Percentiles rank a stretch among this genome's conserved stretches.
phyloP scores from a whole-genome alignment of 2,888 invertebrate species.

The Sphaeridia pumilis region DNA sequence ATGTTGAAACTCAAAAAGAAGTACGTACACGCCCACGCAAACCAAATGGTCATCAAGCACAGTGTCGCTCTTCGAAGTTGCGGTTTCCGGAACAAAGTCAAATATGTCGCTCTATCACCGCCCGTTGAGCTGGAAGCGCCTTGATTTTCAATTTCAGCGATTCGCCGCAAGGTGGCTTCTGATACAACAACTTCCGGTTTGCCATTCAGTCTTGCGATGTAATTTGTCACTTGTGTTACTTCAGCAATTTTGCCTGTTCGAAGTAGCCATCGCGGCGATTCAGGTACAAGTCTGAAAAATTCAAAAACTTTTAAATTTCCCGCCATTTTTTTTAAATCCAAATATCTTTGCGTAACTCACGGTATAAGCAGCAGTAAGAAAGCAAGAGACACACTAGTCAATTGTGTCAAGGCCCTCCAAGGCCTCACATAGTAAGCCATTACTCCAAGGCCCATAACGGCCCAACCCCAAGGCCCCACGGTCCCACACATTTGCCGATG shows the following conservation, averaged over 20 bases:
- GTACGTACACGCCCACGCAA: constrained; percentile 22
- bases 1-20: constrained; percentile 25
- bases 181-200: constrained; percentile 11
- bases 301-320: neutral
- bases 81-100: constrained; percentile 19
- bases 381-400: constrained; percentile 19
- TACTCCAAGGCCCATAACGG: constrained; percentile 26
- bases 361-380: constrained; percentile 24
- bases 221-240: constrained; percentile 20
- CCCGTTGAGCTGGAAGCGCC: neutral
- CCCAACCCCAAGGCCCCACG: constrained; percentile 23
- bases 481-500: constrained; percentile 25
- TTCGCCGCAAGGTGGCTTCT: constrained; percentile 10
- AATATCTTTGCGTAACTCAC: constrained; percentile 15
- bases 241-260: constrained; percentile 23
- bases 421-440: constrained; percentile 26
- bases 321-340: too few species aligned
- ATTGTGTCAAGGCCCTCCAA: constrained; percentile 24
- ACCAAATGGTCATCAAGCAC: constrained; percentile 24
- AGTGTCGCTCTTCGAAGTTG: constrained; percentile 17
- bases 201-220: constrained; percentile 29
- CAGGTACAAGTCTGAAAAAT: constrained; percentile 22
- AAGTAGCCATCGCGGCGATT: constrained; percentile 32
- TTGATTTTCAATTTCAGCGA: constrained; percentile 19
- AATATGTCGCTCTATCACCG: constrained; percentile 18